Percentiles rank a stretch among this genome's conserved stretches.
phyloP scores from a whole-genome alignment of 2,113 vertebrate species.

The Leucoraja erinaceus region DNA sequence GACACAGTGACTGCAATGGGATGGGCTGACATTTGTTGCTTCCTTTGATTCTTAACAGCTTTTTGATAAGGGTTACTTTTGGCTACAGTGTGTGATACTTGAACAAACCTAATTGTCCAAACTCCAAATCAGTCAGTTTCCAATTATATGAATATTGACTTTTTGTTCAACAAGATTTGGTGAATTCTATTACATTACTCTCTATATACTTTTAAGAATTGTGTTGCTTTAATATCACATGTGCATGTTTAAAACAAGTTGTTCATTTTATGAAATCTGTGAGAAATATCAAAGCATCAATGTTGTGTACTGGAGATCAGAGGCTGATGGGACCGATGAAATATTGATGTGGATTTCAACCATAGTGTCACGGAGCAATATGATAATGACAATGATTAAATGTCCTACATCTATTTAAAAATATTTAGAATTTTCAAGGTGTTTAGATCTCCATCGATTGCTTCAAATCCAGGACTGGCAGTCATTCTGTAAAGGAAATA shows the following conservation, averaged over 20 bases:
- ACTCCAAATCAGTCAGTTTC: background rate
- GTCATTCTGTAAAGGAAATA: slow-evolving; percentile 42
- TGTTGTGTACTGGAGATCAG: slow-evolving; percentile 47
- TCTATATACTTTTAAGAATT: background rate
- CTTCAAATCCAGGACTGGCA: slow-evolving; percentile 42
- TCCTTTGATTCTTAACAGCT: background rate
- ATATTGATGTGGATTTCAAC: slow-evolving; percentile 56
- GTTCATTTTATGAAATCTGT: background rate
- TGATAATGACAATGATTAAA: slow-evolving; percentile 55
- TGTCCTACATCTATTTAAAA: slow-evolving; percentile 45
- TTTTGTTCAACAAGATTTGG: background rate
- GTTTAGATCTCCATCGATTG: slow-evolving; percentile 46
- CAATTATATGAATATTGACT: background rate
- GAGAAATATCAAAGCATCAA: slow-evolving; percentile 45
- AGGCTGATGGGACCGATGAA: slow-evolving; percentile 51
- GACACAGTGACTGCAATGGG: too few species aligned
- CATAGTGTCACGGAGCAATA: slow-evolving; percentile 41
- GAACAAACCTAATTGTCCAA: background rate
- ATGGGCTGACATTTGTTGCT: background rate
- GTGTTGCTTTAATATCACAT: background rate
- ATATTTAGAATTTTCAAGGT: slow-evolving; percentile 50
- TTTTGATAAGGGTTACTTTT: background rate
- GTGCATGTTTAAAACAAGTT: background rate
- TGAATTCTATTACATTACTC: background rate
- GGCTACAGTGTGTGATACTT: background rate